Base-by-base conservation (phyloP, 2,113 vertebrate species). In the Sus scrofa region DNA sequence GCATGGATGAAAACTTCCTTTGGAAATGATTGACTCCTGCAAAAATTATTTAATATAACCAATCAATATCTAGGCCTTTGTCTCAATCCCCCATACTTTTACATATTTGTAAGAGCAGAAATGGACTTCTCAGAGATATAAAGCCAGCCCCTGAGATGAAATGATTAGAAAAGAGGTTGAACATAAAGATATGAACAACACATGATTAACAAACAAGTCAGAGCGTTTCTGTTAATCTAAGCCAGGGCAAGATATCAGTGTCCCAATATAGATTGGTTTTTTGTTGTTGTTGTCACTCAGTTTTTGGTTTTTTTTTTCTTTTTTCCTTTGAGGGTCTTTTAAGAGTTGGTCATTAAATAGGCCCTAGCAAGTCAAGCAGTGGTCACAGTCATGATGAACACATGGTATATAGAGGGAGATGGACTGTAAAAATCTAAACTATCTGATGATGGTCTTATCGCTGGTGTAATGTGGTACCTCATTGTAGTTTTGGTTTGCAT, bases 1-100 rank as follows among this genome's bases (percentile, higher is more conserved):
- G 2, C 1, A 0, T 37, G 9, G 1, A 24, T 20, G 14, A 67
- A 73, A 32, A 10, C 6, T 1, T 56, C n/a, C n/a, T n/a, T 37
- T 12, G 16, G 71, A 74, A 71, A 26, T 15, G 39, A 19, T 22
- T 14, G 32, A 85, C 82, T 54, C 62, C 56, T 58, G 13, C 44
- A 50, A 20, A 52, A 16, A 19, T 37, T 39, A 39, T 62, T 62
- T 79, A 34, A 8, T 6, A 12, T 75, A 67, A 81, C 24, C 37
- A 32, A 9, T 50, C 58, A 30, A 54, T 0, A 44, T 0, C 9
- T 10, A 26, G 6, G 22, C 32, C 22, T 37, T 65, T 0, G 15
- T 7, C 11, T n/a, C 27, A 56, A 7, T n/a, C 39, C 14, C 37
- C n/a, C 32, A 71, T 11, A 20, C 26, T 30, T 56, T 63, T 16